Base-by-base conservation (phyloP, 2,113 vertebrate genomes). In the Rhinoderma darwinii region DNA sequence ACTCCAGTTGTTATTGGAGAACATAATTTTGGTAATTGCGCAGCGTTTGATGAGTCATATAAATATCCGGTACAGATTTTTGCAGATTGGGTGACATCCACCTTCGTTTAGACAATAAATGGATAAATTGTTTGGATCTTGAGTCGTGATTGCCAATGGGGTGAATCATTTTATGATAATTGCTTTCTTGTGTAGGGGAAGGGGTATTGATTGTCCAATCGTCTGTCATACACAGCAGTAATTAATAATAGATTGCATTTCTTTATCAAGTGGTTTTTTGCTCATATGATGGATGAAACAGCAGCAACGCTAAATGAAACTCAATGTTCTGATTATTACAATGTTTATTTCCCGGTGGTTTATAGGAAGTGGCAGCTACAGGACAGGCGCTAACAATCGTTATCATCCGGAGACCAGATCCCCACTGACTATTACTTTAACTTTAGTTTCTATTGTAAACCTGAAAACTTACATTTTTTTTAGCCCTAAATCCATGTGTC, bases 231-330 rank as follows among this genome's bases (percentile, higher is more conserved):
- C 47, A 37, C 32, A 68, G 44, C 22, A 83, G 43, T 83, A 73
- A 83, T 83, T 83, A 54, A 73, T 54, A 73, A 73, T 83, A 20
- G 82, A 83, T 73, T 54, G 15, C 30, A 37, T 47, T 50, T 37
- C 27, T 51, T n/a, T n/a, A 39, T 73, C 82, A 27, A 54, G 43
- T 47, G 18, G 15, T 20, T 37, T n/a, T 73, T 47, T 25, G 20
- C 63, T 27, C 35, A 12, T 50, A 18, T 73, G 82, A 83, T 83
- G 54, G 70, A 83, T 70, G 44, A 72, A 32, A 20, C 17, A 30
- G 44, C 30, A 3, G 17, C 20, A n/a, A 10, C 43, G 18, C 50
- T 32, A 75, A 43, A 43, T 43, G 22, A 75, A 43, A 44, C n/a
- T 44, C 4, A 50, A 51, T 50, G n/a, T 77, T 77, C 27, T 44